These are phyloP conservation scores for Channa striata DNA, from an alignment of 2,797 vertebrate species.

Conservation along the genomic window DNA sequence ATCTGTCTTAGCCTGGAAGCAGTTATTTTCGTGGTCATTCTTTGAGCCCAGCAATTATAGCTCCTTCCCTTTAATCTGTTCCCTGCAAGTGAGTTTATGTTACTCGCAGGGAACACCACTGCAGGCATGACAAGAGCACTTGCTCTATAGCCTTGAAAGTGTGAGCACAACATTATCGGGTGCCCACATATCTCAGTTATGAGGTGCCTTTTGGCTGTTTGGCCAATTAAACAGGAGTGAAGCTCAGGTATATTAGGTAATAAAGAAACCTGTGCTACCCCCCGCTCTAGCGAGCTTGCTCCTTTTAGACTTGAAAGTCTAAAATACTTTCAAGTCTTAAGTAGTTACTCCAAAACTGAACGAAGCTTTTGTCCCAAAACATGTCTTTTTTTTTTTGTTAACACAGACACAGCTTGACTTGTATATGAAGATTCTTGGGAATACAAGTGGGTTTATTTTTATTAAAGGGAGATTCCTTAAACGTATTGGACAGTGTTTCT, in stretches of 20 bases:
- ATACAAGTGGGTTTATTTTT: slow-evolving; percentile 7
- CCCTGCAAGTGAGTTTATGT: slow-evolving; percentile 5
- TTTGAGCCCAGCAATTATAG: slow-evolving; percentile 6
- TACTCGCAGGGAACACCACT: not conserved
- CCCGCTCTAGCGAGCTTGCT: slow-evolving; percentile 8
- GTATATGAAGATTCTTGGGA: not conserved
- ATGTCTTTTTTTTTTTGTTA: too few relatives aligned
- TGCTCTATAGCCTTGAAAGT: not conserved
- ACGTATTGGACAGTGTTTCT: slow-evolving; percentile 2
- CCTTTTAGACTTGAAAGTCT: too few relatives aligned
- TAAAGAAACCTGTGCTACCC: not conserved
- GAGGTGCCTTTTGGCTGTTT: slow-evolving; percentile 19
- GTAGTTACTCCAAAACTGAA: not conserved
- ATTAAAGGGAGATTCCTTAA: slow-evolving; percentile 22
- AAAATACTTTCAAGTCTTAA: slow-evolving; percentile 20
- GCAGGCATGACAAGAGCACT: not conserved
- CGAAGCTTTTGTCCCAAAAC: slow-evolving; percentile 7
- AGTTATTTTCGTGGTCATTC: slow-evolving; percentile 9
- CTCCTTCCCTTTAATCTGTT: slow-evolving; percentile 11
- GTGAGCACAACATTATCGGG: not conserved
- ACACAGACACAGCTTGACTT: too few relatives aligned
- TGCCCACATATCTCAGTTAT: slow-evolving; percentile 13
- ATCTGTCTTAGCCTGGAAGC: slow-evolving; percentile 1
- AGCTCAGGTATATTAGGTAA: slow-evolving; percentile 2
- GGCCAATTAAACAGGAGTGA: slow-evolving; percentile 5